phyloP scores from a whole-genome alignment of 2,113 vertebrate species.

The Psilopogon haemacephalus region DNA sequence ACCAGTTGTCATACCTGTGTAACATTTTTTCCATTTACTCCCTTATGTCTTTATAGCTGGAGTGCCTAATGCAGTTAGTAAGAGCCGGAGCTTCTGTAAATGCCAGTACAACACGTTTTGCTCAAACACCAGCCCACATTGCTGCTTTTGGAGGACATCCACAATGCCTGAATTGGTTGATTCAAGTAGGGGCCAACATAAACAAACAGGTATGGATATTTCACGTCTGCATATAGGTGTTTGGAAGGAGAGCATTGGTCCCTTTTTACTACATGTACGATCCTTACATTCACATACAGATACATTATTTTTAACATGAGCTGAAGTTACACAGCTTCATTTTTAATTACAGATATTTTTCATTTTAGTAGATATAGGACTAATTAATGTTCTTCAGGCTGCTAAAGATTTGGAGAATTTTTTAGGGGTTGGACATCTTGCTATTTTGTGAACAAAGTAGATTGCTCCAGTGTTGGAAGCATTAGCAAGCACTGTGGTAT shows the following conservation, averaged over 20 bases:
- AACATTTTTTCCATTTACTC: not conserved
- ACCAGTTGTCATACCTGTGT: not conserved
- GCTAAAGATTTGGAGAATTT: not conserved
- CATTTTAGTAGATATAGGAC: not conserved
- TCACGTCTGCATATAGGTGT: not conserved
- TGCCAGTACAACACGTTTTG: slow-evolving; percentile 85
- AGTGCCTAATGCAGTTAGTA: slow-evolving; percentile 90
- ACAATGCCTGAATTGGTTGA: slow-evolving; percentile 91
- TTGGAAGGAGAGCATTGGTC: not conserved
- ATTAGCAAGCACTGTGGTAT: not conserved
- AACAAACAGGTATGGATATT: slow-evolving; percentile 88
- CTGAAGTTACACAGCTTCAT: not conserved
- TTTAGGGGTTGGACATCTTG: not conserved
- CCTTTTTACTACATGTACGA: not conserved
- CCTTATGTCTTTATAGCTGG: slow-evolving; percentile 79
- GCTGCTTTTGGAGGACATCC: slow-evolving; percentile 95
- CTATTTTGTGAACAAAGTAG: not conserved
- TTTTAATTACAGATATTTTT: not conserved
- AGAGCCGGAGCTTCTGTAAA: slow-evolving; percentile 91
- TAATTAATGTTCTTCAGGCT: not conserved
- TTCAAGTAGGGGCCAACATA: slow-evolving; percentile 90
- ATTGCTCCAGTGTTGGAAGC: not conserved
- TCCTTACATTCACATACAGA: not conserved
- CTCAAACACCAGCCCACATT: slow-evolving; percentile 92
- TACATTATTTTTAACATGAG: not conserved